These are phyloP conservation scores for Enoplosus armatus DNA, from an alignment of 2,797 vertebrate genomes.

Conservation along the genomic window DNA sequence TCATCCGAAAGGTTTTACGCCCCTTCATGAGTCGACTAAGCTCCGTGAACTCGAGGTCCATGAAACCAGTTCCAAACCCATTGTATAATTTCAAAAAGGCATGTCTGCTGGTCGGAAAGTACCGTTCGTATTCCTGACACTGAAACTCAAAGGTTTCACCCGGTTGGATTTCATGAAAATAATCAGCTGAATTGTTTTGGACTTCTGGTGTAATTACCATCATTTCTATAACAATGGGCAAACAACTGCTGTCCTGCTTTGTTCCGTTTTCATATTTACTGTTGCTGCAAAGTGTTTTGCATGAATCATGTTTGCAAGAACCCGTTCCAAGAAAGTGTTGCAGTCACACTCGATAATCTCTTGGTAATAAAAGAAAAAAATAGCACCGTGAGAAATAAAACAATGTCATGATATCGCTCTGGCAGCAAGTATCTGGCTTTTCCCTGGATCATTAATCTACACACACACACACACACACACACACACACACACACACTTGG, in stretches of 20 bases:
- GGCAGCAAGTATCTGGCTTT: slow-evolving; percentile 72
- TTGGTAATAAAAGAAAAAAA: slow-evolving; percentile 43
- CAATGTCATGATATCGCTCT: slow-evolving; percentile 64
- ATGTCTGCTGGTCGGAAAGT: background rate
- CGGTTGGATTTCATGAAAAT: slow-evolving; percentile 7
- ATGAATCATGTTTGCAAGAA: slow-evolving; percentile 34
- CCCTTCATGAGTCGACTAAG: slow-evolving; percentile 13
- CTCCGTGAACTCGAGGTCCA: slow-evolving; percentile 25
- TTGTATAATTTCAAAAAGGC: slow-evolving; percentile 18
- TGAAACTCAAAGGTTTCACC: slow-evolving; percentile 7
- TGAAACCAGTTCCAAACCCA: slow-evolving; percentile 34
- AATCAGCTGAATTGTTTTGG: background rate
- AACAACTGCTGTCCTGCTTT: slow-evolving; percentile 16
- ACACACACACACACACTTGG: slow-evolving; percentile 63
- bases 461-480: slow-evolving; percentile 43
- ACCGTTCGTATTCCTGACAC: slow-evolving; percentile 17
- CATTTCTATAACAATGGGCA: slow-evolving; percentile 9
- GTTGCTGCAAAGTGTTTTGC: slow-evolving; percentile 34
- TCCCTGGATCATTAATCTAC: slow-evolving; percentile 72
- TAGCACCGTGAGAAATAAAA: slow-evolving; percentile 63
- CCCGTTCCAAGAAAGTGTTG: slow-evolving; percentile 23
- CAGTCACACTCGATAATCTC: slow-evolving; percentile 42
- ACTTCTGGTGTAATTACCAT: background rate
- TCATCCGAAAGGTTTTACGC: slow-evolving; percentile 21
- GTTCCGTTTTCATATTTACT: slow-evolving; percentile 42